phyloP scores from a whole-genome alignment of 2,888 invertebrate species.

The Siphonodentalium dalli region DNA sequence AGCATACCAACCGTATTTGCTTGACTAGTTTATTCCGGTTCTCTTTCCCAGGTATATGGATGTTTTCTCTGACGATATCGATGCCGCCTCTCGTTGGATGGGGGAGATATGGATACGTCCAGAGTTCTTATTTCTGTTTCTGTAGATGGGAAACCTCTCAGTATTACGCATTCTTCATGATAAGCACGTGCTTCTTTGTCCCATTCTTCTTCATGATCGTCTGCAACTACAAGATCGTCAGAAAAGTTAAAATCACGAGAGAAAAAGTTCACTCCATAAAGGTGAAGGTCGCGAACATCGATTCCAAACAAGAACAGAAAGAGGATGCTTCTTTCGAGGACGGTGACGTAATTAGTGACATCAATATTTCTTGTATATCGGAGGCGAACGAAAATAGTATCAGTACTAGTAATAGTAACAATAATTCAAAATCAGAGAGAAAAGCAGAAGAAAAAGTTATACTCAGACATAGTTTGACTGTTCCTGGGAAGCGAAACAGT shows the following conservation, averaged over 20 bases:
- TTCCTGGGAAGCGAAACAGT: too few species aligned
- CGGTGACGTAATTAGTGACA: too few species aligned
- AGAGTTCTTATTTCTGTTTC: conserved; percentile 52
- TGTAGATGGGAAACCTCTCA: conserved; percentile 48
- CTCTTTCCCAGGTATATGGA: conserved; percentile 43
- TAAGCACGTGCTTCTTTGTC: conserved; percentile 51
- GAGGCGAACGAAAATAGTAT: too few species aligned
- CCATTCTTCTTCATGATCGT: conserved; percentile 52
- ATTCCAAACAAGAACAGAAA: too few species aligned
- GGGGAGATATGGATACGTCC: conserved; percentile 47
- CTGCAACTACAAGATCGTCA: conserved; percentile 46
- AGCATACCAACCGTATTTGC: neutral
- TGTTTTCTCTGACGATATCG: conserved; percentile 40
- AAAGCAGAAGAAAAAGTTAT: too few species aligned
- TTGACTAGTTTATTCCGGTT: neutral
- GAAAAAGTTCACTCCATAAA: too few species aligned
- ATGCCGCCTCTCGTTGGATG: conserved; percentile 52
- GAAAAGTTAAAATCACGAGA: conserved; percentile 36
- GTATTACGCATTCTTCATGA: conserved; percentile 57
- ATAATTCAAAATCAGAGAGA: too few species aligned
- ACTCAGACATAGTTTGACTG: too few species aligned
- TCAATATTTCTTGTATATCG: too few species aligned
- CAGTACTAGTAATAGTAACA: too few species aligned
- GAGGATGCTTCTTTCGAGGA: too few species aligned
- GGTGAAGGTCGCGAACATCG: too few species aligned